phyloP scores from a whole-genome alignment of 2,797 vertebrate species.

The Crenichthys baileyi region DNA sequence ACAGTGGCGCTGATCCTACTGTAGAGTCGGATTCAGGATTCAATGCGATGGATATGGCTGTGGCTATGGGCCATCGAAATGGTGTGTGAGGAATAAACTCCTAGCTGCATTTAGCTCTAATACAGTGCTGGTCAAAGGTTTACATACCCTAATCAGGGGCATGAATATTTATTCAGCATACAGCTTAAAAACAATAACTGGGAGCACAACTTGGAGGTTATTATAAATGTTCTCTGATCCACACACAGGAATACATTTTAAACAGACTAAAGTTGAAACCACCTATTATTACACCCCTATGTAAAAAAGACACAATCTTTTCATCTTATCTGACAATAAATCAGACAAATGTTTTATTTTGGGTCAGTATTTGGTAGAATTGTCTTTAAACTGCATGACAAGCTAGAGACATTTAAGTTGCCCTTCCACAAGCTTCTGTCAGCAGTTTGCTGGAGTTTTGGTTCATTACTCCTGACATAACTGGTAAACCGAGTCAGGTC shows the following conservation, averaged over 20 bases:
- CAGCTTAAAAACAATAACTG: neutral
- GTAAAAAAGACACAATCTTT: neutral
- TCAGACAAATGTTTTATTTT: neutral
- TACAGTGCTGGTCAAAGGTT: neutral
- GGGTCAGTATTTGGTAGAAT: no score
- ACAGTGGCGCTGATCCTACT: conserved; percentile 96
- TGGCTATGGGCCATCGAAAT: conserved; percentile 94
- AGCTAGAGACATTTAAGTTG: no score
- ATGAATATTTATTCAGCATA: neutral
- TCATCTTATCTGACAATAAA: neutral
- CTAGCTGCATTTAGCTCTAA: neutral
- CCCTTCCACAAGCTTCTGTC: no score
- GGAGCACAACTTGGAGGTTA: neutral
- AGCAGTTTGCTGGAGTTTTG: no score
- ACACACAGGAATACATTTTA: no score
- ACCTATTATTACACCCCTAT: neutral
- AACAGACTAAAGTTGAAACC: neutral
- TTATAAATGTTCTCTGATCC: neutral
- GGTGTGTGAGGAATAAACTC: conserved; percentile 77
- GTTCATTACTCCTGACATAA: no score
- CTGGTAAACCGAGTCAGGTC: no score
- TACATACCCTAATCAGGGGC: neutral
- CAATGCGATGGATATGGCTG: conserved; percentile 98
- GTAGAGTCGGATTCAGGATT: conserved; percentile 96
- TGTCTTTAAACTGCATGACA: no score